Conservation (phyloP, 64 coral and sea anemone genomes). For the Montipora cactus region DNA sequence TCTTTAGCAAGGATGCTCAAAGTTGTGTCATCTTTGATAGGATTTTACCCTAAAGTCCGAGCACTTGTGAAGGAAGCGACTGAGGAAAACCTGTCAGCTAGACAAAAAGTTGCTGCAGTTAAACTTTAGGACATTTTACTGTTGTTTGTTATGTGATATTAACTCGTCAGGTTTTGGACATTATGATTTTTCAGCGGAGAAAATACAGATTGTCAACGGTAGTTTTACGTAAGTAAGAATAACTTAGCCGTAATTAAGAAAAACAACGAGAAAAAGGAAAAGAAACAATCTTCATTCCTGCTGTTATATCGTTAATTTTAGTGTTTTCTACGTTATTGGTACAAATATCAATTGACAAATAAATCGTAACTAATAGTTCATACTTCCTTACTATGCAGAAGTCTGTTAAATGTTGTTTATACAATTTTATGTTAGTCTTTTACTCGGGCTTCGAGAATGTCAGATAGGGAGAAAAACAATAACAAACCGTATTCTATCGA, state of each 20-base stretch:
- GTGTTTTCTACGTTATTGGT: background rate
- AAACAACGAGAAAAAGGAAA: background rate
- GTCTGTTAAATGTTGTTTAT: background rate
- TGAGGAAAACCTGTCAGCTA: conserved; percentile 8
- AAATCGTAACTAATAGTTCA: background rate
- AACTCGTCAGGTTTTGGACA: background rate
- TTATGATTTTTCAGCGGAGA: background rate
- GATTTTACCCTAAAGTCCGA: background rate
- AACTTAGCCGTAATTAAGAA: too few species aligned
- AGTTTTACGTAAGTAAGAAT: background rate
- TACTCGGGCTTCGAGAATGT: background rate
- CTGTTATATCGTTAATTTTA: conserved; percentile 1
- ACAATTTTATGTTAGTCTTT: background rate
- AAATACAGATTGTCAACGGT: background rate
- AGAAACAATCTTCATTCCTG: background rate
- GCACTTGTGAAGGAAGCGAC: background rate
- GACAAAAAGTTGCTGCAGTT: too few species aligned
- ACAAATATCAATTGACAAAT: background rate
- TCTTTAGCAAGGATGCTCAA: conserved; percentile 7
- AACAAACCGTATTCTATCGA: background rate
- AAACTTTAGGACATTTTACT: background rate
- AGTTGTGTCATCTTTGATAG: background rate
- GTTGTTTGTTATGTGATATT: background rate
- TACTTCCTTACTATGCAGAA: background rate
- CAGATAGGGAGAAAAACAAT: background rate